These are phyloP conservation scores for Pelmatolapia mariae DNA, from an alignment of 2,113 vertebrate genomes.

Conservation along the genomic window DNA sequence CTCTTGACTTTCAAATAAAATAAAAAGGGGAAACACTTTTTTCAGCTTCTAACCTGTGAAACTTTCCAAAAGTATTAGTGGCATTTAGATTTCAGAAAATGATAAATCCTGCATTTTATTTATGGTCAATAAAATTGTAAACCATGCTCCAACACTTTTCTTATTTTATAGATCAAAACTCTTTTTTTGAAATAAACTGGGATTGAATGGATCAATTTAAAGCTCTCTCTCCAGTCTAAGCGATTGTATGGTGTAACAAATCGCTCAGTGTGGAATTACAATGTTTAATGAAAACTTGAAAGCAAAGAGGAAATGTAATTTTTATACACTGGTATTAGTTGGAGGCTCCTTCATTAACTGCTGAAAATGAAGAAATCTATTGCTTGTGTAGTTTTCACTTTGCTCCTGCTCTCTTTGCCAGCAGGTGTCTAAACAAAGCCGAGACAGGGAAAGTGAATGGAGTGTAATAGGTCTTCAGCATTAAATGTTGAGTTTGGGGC, in stretches of 20 bases:
- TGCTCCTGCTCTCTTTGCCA: conserved; percentile 4
- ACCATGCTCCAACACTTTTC: background rate
- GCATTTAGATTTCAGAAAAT: background rate
- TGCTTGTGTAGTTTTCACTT: background rate
- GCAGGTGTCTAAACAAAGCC: conserved; percentile 30
- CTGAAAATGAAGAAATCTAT: conserved; percentile 7
- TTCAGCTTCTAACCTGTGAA: background rate
- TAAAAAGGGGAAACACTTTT: background rate
- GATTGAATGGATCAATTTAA: background rate
- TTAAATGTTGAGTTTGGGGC: conserved; percentile 43
- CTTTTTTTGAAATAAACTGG: background rate
- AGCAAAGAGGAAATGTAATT: conserved; percentile 21
- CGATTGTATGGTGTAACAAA: background rate
- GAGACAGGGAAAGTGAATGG: background rate
- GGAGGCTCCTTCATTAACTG: conserved; percentile 27
- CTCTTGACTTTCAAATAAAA: background rate
- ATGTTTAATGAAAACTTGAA: conserved; percentile 32
- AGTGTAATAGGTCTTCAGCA: conserved; percentile 25
- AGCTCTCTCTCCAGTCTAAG: background rate
- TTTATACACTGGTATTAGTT: conserved; percentile 28
- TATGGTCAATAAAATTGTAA: background rate
- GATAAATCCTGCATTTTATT: background rate
- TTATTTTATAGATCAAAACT: background rate
- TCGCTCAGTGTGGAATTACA: background rate
- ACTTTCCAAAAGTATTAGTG: too few species aligned